Conservation (phyloP, 2,797 vertebrate species). For the Molossus molossus region DNA sequence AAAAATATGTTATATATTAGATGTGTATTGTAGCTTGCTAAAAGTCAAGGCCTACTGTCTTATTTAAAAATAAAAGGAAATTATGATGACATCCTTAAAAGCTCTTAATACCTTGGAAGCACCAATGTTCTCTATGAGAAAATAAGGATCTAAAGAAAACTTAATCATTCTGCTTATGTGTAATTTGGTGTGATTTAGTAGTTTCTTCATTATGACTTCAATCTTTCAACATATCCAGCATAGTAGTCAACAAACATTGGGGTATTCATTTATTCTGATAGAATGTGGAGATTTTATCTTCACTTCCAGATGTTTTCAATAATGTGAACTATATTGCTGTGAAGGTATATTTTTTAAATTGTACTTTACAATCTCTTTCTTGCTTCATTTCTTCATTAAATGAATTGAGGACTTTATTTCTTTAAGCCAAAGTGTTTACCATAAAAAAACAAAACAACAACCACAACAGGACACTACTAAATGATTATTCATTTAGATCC, state of each 20-base stretch:
- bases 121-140: conserved; percentile 15
- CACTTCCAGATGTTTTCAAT: neutral
- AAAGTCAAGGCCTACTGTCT: conserved; percentile 12
- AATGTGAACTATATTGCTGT: conserved; percentile 10
- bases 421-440: neutral
- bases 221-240: neutral
- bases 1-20: neutral
- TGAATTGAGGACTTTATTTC: neutral
- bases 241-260: neutral
- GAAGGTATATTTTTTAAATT: neutral
- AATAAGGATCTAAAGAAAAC: neutral
- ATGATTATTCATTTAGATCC: neutral
- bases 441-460: neutral
- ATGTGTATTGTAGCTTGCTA: neutral
- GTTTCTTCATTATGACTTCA: conserved; percentile 48
- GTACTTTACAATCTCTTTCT: neutral
- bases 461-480: neutral
- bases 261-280: neutral
- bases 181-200: conserved; percentile 49
- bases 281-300: conserved; percentile 19
- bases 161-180: conserved; percentile 8
- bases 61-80: neutral
- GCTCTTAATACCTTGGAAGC: neutral
- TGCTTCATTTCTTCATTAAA: conserved; percentile 31
- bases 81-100: neutral